Evolutionary conservation across 2,797 vertebrate genomes (phyloP), one percentile per base, ranked within the genome.

Genomic region (Typhlichthys eigenmanni): DNA sequence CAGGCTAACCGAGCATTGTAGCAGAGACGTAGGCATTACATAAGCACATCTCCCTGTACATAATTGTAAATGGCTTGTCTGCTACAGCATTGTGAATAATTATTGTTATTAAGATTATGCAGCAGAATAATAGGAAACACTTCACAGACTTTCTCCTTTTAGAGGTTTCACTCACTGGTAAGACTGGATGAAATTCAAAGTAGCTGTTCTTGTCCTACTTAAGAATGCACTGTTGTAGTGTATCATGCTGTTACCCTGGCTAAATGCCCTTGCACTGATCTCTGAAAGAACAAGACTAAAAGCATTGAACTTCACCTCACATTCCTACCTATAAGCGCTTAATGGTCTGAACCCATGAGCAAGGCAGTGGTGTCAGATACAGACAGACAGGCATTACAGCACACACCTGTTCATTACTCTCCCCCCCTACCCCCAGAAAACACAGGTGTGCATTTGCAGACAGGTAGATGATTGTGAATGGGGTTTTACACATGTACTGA

Each of bases 61-160:
- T 4, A 71, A 81, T 76, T 71, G 50, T 66, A 82, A 77, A 58
- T 13, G 52, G 13, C 64, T 54, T 11, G n/a, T 72, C 59, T 71
- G 8, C 43, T 64, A 63, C 64, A 9, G 38, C 1, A 43, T 43
- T 43, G 5, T 11, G 14, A 1, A 8, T 34, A 3, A 50, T 61
- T 12, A 49, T 24, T 49, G 12, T 45, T 66, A 12, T 67, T 63
- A 9, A 55, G 69, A 16, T 29, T 5, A 64, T 59, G 17, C 5
- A 24, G 49, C 45, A 50, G 12, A 68, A 2, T 6, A 14, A 69
- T 68, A 46, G 61, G 53, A 66, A 43, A 5, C 24, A 9, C 54
- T 11, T 17, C 45, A 12, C 55, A 29, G 29, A 56, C 49, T 34
- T 62, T 14, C 46, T 48, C 17, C 38, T 19, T 47, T n/a, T 29